phyloP scores from a whole-genome alignment of 35 echinoderm and acorn worm species.

The Acanthaster planci region DNA sequence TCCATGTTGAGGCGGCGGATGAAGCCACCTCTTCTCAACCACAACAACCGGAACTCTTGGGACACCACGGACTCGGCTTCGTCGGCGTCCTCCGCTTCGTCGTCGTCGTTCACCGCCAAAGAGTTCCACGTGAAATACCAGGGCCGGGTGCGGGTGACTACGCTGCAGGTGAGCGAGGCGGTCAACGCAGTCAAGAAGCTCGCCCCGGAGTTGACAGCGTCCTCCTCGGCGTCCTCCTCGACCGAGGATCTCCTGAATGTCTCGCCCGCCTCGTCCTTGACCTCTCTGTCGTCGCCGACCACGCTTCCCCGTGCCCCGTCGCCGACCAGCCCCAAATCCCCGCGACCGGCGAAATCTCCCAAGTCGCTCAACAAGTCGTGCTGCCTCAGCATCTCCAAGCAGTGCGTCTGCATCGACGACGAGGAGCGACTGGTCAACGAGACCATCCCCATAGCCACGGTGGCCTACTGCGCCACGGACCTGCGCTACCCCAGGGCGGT shows the following conservation, averaged over 20 bases:
- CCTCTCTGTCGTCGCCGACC: neutral
- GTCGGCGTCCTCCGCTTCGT: too few species aligned
- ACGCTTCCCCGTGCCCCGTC: neutral
- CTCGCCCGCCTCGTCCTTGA: neutral
- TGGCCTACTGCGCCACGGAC: slow-evolving; percentile 38
- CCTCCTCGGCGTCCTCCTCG: neutral
- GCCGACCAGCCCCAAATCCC: neutral
- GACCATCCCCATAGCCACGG: slow-evolving; percentile 22
- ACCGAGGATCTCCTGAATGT: neutral
- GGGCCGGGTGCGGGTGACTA: slow-evolving; percentile 4
- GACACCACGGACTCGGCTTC: neutral
- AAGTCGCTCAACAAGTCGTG: slow-evolving; percentile 4
- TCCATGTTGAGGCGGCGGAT: slow-evolving; percentile 31
- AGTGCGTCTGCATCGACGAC: slow-evolving; percentile 7
- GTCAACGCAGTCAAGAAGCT: slow-evolving; percentile 23
- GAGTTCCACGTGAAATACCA: slow-evolving; percentile 34
- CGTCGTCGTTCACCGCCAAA: neutral
- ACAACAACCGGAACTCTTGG: neutral
- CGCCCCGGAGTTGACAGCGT: neutral
- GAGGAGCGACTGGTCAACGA: slow-evolving; percentile 8
- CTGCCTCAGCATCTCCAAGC: slow-evolving; percentile 24
- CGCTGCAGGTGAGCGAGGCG: slow-evolving; percentile 26
- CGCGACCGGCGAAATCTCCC: neutral
- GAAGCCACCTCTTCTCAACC: neutral
- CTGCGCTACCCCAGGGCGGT: slow-evolving; percentile 11